Conservation (phyloP, 2,113 vertebrate species). For the Gallinago paraguaiae region DNA sequence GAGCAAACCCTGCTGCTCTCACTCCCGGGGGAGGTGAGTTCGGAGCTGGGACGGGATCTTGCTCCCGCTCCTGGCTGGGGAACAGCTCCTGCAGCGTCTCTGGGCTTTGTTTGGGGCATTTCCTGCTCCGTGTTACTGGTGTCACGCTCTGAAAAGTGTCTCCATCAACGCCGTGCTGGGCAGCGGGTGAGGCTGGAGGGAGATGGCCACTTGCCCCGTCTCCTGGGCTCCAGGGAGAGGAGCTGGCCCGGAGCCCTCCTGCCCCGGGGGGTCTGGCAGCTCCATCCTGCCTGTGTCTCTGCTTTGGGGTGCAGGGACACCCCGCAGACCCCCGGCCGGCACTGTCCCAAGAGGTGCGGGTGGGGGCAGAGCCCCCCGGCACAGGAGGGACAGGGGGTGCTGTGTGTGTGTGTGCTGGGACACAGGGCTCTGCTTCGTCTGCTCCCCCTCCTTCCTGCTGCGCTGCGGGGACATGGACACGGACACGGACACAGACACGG, state of each 20-base stretch:
- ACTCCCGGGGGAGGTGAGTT: not conserved
- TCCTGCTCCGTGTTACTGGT: accelerated
- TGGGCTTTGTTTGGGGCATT: no score
- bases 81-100: accelerated
- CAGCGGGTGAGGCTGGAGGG: not conserved
- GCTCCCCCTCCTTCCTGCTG: not conserved
- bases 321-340: accelerated
- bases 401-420: no score
- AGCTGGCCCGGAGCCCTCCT: not conserved
- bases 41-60: not conserved
- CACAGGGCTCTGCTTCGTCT: not conserved
- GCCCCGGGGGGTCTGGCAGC: not conserved
- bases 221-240: not conserved
- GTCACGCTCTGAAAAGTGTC: no score
- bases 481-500: no score
- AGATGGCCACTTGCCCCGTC: accelerated
- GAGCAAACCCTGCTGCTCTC: accelerated
- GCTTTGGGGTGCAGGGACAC: not conserved
- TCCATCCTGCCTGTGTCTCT: no score
- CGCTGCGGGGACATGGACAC: not conserved
- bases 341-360: accelerated
- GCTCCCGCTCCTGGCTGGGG: not conserved
- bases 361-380: not conserved
- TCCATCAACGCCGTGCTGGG: accelerated
- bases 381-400: not conserved